These are phyloP conservation scores for Anastatus disparis DNA, from an alignment of 1,140 invertebrate genomes.

Conservation along the genomic window DNA sequence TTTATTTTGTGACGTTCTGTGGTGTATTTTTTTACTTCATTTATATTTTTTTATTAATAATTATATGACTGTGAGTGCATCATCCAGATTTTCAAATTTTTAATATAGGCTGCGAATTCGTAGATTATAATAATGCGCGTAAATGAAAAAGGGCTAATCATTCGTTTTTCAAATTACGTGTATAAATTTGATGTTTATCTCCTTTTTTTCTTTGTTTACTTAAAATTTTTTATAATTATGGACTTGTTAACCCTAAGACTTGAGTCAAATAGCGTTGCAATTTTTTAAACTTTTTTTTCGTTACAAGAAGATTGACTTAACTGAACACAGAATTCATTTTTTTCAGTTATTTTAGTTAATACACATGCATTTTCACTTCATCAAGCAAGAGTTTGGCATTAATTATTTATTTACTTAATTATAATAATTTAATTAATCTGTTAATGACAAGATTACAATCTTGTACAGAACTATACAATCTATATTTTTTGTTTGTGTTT, in stretches of 20 bases:
- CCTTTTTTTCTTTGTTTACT: neutral
- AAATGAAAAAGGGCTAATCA: constrained; percentile 25
- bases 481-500: constrained; percentile 23
- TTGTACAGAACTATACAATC: constrained; percentile 28
- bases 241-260: constrained; percentile 2
- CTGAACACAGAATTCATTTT: constrained; percentile 22
- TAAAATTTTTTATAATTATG: constrained; percentile 11
- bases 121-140: constrained; percentile 22
- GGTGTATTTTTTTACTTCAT: constrained; percentile 23
- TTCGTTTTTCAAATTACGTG: neutral
- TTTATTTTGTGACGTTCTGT: neutral
- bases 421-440: constrained; percentile 34
- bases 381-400: constrained; percentile 41
- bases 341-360: constrained; percentile 16
- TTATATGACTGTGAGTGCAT: constrained; percentile 14
- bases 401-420: constrained; percentile 32
- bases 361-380: constrained; percentile 20
- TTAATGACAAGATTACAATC: constrained; percentile 29
- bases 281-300: neutral
- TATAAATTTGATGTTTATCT: neutral
- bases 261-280: neutral
- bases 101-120: neutral
- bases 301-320: constrained; percentile 28
- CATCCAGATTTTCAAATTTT: neutral
- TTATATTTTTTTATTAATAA: neutral